Evolutionary conservation across 37 sponge, comb jelly and placozoan genomes (phyloP).

Genomic region (Bolinopsis microptera): DNA sequence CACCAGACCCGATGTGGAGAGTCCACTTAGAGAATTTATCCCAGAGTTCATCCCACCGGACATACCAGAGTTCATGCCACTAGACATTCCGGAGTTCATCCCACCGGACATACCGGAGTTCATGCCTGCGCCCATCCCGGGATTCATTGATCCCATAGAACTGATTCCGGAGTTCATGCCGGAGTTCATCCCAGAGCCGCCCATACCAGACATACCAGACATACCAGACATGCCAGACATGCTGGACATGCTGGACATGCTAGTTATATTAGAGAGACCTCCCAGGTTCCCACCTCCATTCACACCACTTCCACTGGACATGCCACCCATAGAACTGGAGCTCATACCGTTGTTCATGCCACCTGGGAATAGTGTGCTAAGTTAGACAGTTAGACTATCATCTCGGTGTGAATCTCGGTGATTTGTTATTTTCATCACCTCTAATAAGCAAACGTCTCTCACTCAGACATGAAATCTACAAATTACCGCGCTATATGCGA

Average conservation of each 20-base stretch:
- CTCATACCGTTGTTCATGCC: neutral
- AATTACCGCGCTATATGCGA: too few relatives aligned
- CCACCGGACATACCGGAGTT: neutral
- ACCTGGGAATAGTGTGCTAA: neutral
- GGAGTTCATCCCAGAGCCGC: too few relatives aligned
- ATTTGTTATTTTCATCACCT: neutral
- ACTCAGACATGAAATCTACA: too few relatives aligned
- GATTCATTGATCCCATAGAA: neutral
- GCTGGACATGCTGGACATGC: too few relatives aligned
- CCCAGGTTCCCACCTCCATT: neutral
- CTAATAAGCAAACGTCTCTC: too few relatives aligned
- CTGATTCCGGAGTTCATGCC: too few relatives aligned
- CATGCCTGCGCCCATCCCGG: neutral
- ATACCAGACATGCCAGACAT: too few relatives aligned
- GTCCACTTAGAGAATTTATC: neutral
- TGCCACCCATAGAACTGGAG: neutral
- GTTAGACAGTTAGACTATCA: too few relatives aligned
- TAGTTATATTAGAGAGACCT: too few relatives aligned
- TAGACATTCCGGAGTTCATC: too few relatives aligned
- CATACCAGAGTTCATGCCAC: neutral
- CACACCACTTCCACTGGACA: neutral
- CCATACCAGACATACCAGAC: too few relatives aligned
- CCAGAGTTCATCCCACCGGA: neutral
- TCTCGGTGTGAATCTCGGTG: neutral
- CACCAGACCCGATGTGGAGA: neutral